Percentiles rank a stretch among this genome's conserved stretches.
phyloP scores from a whole-genome alignment of 2,113 vertebrate genomes.

The Ptyas mucosa region DNA sequence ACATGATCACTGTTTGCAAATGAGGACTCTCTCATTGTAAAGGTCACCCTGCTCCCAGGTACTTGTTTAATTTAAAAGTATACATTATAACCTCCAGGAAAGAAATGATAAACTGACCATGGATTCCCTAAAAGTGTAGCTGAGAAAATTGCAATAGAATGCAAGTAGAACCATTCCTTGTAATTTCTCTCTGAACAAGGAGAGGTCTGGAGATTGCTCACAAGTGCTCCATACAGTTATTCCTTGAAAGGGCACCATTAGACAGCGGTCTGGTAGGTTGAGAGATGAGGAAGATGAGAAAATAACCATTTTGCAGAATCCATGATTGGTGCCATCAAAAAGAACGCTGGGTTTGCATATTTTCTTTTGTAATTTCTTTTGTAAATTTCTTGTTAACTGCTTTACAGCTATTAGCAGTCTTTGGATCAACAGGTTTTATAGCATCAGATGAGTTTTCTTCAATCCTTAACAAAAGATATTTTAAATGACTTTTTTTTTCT shows the following conservation, averaged over 20 bases:
- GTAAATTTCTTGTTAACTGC: not conserved
- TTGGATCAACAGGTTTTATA: not conserved
- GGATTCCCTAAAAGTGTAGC: not conserved
- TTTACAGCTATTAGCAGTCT: not conserved
- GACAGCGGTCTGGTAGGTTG: not conserved
- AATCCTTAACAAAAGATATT: not conserved
- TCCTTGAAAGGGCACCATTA: not conserved
- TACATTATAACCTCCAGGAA: not conserved
- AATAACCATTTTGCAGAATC: not conserved
- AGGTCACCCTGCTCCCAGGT: not conserved
- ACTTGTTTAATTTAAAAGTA: not conserved
- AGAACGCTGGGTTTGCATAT: not conserved
- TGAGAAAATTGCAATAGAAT: not conserved
- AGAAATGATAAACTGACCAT: not conserved
- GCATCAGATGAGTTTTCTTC: not conserved
- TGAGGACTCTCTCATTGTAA: not conserved
- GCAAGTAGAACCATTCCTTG: not conserved
- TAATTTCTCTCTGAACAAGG: not conserved
- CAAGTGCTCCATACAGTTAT: too few species aligned
- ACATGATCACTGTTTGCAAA: not conserved
- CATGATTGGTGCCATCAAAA: not conserved
- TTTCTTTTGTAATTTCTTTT: not conserved
- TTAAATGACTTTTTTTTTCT: not conserved
- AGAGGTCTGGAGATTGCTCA: not conserved
- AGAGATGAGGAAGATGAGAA: not conserved